Base-by-base conservation (phyloP, 2,113 vertebrate species). In the Psettodes erumei region DNA sequence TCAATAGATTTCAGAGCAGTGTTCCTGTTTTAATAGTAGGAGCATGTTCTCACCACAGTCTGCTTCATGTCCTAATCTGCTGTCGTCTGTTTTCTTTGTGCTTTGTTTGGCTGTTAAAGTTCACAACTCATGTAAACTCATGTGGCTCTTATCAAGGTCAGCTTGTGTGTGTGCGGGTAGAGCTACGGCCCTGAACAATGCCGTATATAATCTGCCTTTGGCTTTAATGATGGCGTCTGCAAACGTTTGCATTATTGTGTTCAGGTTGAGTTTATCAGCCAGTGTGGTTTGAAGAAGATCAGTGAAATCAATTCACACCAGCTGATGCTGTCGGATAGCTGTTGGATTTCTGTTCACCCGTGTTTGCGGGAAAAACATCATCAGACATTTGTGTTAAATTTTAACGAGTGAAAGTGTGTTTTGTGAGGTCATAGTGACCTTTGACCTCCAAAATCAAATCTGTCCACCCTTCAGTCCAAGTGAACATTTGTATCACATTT, bases 41-140 rank as follows among this genome's bases (percentile, higher is more conserved):
- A 79, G 21, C 51, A n/a, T 45, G 51, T 61, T 64, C 48, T 33
- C 56, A 32, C 28, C 33, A 27, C 59, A 38, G 9, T 33, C 40
- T 25, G 45, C 75, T 62, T 55, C 13, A 56, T 54, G 58, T 51
- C 58, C 33, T 66, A 5, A 62, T 73, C 59, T 48, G 54, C 65
- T 40, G 0, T 3, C 40, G 48, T 23, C 15, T 65, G 69, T 77
- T 83, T 77, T 64, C 23, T 19, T 19, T n/a, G 21, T 12, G 48
- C 76, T 74, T 74, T 79, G 68, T 82, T 72, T 78, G 61, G 71
- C 61, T 28, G 71, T 37, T 61, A 48, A 66, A 78, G 50, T 75
- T 73, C 42, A 67, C 42, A 47, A 23, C 51, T 71, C 21, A 21
- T 40, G 38, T 48, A 65, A 25, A 73, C 60, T 66, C 32, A 10